Conservation (phyloP, 1,140 invertebrate species). For the Drosophila nikananu region DNA sequence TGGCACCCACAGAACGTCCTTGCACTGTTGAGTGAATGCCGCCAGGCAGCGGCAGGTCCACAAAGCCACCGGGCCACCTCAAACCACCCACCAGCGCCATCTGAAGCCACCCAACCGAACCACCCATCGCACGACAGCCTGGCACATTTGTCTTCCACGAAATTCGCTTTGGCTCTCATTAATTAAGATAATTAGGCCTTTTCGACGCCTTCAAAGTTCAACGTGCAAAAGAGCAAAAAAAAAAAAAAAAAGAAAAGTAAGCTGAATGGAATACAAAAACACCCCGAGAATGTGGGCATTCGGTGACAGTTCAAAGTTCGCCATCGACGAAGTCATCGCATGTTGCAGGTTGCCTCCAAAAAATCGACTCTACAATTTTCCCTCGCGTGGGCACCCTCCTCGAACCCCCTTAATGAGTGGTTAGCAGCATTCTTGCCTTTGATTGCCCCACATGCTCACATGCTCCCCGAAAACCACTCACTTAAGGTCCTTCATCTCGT, state of each 20-base stretch:
- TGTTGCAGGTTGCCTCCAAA: constrained; percentile 22
- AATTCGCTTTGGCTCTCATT: constrained; percentile 81
- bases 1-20: constrained; percentile 78
- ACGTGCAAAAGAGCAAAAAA: constrained; percentile 49
- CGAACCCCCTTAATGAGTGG: constrained; percentile 66
- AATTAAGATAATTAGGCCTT: constrained; percentile 84
- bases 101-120: constrained; percentile 12
- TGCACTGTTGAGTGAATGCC: constrained; percentile 70
- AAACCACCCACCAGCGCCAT: constrained; percentile 2
- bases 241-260: constrained; percentile 37
- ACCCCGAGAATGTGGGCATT: constrained; percentile 27
- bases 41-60: constrained; percentile 39
- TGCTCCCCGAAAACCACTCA: constrained; percentile 17
- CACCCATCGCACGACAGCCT: constrained; percentile 33
- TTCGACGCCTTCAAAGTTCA: constrained; percentile 82
- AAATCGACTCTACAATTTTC: constrained; percentile 54
- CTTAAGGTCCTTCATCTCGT: constrained; percentile 6
- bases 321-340: constrained; percentile 12
- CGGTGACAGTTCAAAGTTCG: constrained; percentile 63
- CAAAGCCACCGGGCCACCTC: constrained; percentile 27
- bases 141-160: constrained; percentile 80
- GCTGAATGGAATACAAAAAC: constrained; percentile 26
- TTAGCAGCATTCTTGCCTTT: constrained; percentile 44
- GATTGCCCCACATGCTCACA: constrained; percentile 34
- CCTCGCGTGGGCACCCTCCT: constrained; percentile 41